These are phyloP conservation scores for Epinotia bilunana DNA, from an alignment of 2,888 invertebrate species.

Conservation along the genomic window DNA sequence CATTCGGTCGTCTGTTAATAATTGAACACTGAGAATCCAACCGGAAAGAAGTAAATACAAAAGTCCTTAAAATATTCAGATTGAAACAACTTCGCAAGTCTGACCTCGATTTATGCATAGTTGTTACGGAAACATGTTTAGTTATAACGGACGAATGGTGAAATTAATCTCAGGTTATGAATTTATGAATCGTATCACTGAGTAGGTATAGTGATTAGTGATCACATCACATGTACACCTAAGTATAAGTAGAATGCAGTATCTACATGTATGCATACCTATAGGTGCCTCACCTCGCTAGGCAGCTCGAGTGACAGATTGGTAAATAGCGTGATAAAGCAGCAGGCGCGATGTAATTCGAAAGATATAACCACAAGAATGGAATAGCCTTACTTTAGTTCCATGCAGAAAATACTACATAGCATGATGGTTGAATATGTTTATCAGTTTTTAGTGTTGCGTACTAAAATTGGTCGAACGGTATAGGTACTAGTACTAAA, in stretches of 20 bases:
- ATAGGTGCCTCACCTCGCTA: slow-evolving; percentile 7
- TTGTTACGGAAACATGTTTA: too few species aligned
- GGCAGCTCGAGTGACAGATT: slow-evolving; percentile 42
- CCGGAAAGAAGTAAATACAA: too few species aligned
- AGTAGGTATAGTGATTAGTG: background rate
- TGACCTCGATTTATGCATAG: too few species aligned
- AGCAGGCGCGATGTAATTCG: slow-evolving; percentile 34
- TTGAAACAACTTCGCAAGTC: too few species aligned
- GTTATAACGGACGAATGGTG: too few species aligned
- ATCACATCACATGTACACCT: too few species aligned
- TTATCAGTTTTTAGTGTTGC: background rate
- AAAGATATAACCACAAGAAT: slow-evolving; percentile 38
- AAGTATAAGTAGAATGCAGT: background rate
- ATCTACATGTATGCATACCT: background rate
- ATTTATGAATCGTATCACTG: background rate
- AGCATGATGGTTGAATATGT: slow-evolving; percentile 22
- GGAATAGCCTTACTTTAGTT: slow-evolving; percentile 26
- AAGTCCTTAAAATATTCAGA: too few species aligned
- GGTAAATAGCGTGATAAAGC: slow-evolving; percentile 43
- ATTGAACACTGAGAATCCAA: too few species aligned
- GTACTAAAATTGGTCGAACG: too few species aligned
- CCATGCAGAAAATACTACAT: slow-evolving; percentile 18
- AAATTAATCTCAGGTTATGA: too few species aligned
- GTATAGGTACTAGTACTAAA: too few species aligned
- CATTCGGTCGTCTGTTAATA: too few species aligned